These are phyloP conservation scores for Micrasema longulum DNA, from an alignment of 1,140 invertebrate genomes.

Conservation along the genomic window DNA sequence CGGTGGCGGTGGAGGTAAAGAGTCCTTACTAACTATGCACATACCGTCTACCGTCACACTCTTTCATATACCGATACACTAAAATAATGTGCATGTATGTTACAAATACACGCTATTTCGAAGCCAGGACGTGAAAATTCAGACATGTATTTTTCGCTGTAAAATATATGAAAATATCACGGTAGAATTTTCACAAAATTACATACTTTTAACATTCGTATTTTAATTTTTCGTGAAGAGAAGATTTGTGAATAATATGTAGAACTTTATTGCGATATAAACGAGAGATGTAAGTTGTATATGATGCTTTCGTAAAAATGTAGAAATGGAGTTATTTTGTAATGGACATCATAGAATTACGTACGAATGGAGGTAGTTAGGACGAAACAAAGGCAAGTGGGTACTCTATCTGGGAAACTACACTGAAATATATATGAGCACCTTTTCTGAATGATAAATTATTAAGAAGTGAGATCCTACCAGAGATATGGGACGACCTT, in stretches of 20 bases:
- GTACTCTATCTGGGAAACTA: neutral
- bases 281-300: neutral
- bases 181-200: too few species aligned
- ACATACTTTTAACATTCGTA: too few species aligned
- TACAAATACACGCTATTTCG: too few species aligned
- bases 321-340: neutral
- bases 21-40: too few species aligned
- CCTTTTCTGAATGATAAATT: conserved; percentile 15
- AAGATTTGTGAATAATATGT: neutral
- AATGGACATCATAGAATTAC: neutral
- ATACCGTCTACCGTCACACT: too few species aligned
- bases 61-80: too few species aligned
- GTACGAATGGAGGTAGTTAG: neutral
- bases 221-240: too few species aligned
- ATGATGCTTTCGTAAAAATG: neutral
- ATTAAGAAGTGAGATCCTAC: conserved; percentile 10
- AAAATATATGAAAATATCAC: too few species aligned
- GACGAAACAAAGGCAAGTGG: neutral
- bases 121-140: too few species aligned
- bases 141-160: too few species aligned
- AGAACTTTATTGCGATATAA: neutral
- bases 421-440: conserved; percentile 16
- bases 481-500: neutral
- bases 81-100: too few species aligned
- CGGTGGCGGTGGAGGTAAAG: too few species aligned